Conservation (phyloP, 2,113 vertebrate genomes). For the Puffinus mauretanicus region DNA sequence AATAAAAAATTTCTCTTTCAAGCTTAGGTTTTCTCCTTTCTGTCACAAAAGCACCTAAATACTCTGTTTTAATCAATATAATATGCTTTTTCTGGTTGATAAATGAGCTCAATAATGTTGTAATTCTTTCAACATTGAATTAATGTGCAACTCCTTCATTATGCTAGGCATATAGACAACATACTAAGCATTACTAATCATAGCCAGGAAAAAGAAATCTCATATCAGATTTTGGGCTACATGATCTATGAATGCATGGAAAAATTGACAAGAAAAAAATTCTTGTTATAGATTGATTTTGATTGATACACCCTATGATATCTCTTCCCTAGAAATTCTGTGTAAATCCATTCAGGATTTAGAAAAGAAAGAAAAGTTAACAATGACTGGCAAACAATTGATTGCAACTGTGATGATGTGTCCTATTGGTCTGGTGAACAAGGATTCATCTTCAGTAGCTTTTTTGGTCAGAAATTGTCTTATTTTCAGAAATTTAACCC, state of each 20-base stretch:
- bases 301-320: neutral
- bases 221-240: neutral
- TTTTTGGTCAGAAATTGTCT: neutral
- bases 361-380: neutral
- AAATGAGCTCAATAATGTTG: conserved; percentile 8
- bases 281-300: neutral
- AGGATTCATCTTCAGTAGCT: neutral
- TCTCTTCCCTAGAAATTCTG: neutral
- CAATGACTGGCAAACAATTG: neutral
- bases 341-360: neutral
- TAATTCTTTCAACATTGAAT: conserved; percentile 22
- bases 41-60: neutral
- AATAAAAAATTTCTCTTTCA: conserved; percentile 25
- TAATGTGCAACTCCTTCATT: conserved; percentile 12
- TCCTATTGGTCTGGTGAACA: neutral
- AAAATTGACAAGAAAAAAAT: neutral
- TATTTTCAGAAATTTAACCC: neutral
- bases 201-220: neutral
- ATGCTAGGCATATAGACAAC: neutral
- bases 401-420: neutral
- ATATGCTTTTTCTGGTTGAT: neutral
- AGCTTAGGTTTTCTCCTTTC: neutral
- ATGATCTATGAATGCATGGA: neutral
- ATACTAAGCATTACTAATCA: neutral
- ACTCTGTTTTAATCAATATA: conserved; percentile 29